Evolutionary conservation across 2,113 vertebrate genomes (phyloP).

Genomic region (Tursiops truncatus): DNA sequence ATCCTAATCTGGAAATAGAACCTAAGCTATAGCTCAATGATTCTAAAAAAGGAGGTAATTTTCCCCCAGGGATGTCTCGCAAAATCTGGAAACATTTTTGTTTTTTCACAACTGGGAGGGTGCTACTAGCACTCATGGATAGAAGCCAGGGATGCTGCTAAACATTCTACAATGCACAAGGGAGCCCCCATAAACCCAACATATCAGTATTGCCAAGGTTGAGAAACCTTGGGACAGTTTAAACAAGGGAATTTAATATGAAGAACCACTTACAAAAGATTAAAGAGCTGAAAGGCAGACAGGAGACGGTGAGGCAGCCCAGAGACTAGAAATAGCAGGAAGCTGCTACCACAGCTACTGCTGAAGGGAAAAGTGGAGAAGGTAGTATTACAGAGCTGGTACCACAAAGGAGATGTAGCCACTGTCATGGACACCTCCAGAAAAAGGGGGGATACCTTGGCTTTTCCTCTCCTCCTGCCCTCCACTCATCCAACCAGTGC

Average conservation of each 20-base stretch:
- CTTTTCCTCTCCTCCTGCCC: background rate
- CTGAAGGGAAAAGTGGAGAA: background rate
- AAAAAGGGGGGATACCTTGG: background rate
- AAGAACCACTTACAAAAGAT: background rate
- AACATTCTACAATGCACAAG: background rate
- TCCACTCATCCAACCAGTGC: background rate
- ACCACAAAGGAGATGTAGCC: background rate
- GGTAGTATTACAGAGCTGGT: background rate
- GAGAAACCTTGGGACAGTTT: background rate
- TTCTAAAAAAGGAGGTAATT: background rate
- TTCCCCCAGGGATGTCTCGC: background rate
- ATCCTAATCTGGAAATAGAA: background rate
- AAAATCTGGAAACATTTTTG: background rate
- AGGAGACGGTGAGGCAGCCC: background rate
- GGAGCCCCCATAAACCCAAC: background rate
- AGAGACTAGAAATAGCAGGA: background rate
- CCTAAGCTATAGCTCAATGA: background rate
- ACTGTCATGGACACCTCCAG: background rate
- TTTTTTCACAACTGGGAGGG: background rate
- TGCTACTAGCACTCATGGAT: background rate
- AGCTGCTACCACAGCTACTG: background rate
- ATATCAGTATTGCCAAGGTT: background rate
- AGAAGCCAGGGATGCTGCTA: background rate
- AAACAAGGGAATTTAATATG: background rate
- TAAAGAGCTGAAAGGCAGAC: background rate